A percentile compares a stretch with the other conserved stretches of the same genome.
Evolutionary conservation across 2,113 vertebrate species (phyloP).

Genomic region (Silurus asotus): DNA sequence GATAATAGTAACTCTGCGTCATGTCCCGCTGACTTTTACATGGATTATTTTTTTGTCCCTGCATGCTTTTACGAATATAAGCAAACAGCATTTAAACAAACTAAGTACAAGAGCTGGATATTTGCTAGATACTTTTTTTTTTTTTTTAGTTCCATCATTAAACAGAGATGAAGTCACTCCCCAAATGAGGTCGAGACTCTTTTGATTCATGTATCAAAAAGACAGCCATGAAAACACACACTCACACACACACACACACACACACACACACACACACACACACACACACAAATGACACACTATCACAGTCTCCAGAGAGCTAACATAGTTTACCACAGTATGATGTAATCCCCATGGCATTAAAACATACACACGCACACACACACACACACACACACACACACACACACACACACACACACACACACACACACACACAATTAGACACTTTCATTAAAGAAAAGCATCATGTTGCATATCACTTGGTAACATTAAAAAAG

Average conservation of each 20-base stretch:
- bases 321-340: slow-evolving; percentile 42
- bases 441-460: slow-evolving; percentile 51
- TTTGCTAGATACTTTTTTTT: neutral
- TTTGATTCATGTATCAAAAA: slow-evolving; percentile 24
- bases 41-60: neutral
- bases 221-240: slow-evolving; percentile 34
- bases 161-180: slow-evolving; percentile 24
- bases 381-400: slow-evolving; percentile 20
- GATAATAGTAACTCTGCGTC: neutral
- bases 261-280: slow-evolving; percentile 29
- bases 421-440: slow-evolving; percentile 28
- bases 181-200: slow-evolving; percentile 30
- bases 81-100: slow-evolving; percentile 4
- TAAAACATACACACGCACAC: slow-evolving; percentile 20
- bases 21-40: neutral
- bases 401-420: slow-evolving; percentile 41
- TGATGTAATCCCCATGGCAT: slow-evolving; percentile 40
- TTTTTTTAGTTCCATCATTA: slow-evolving; percentile 23
- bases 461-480: slow-evolving; percentile 47
- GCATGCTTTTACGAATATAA: neutral
- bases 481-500: slow-evolving; percentile 50
- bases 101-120: neutral
- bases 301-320: slow-evolving; percentile 38
- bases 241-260: slow-evolving; percentile 23
- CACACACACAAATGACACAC: slow-evolving; percentile 23